Conservation (phyloP, 1,140 invertebrate species). For the Anthonomus grandis region DNA sequence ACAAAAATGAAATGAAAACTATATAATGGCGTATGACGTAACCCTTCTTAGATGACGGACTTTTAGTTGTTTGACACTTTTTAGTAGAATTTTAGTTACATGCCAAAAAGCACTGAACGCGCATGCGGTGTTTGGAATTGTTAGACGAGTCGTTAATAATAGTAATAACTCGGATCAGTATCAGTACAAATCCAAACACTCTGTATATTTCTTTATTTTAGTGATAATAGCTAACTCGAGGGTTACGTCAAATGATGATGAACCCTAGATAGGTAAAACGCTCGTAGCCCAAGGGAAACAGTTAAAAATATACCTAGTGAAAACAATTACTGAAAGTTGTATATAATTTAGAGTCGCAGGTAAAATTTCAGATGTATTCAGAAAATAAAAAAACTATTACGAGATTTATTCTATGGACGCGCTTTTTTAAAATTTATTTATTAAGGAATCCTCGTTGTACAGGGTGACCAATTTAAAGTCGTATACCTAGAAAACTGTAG, state of each 20-base stretch:
- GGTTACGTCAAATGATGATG: conserved; percentile 6
- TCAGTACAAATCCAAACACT: neutral
- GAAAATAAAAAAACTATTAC: neutral
- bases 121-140: too few relatives aligned
- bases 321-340: conserved; percentile 23
- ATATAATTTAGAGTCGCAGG: conserved; percentile 20
- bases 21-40: too few relatives aligned
- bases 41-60: too few relatives aligned
- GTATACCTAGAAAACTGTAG: too few relatives aligned
- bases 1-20: conserved; percentile 30
- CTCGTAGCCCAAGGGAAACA: conserved; percentile 27
- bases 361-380: conserved; percentile 9
- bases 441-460: too few relatives aligned
- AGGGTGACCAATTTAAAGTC: too few relatives aligned
- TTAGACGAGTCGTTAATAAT: too few relatives aligned
- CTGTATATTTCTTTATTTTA: neutral
- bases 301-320: conserved; percentile 23
- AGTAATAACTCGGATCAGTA: too few relatives aligned
- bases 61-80: too few relatives aligned
- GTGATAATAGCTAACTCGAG: neutral
- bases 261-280: conserved; percentile 21
- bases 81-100: too few relatives aligned
- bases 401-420: neutral
- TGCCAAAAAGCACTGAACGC: too few relatives aligned
- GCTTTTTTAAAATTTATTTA: neutral